A percentile compares a stretch with the other conserved stretches of the same genome.
phyloP scores from a whole-genome alignment of 2,797 vertebrate species.

The Scleropages formosus region DNA sequence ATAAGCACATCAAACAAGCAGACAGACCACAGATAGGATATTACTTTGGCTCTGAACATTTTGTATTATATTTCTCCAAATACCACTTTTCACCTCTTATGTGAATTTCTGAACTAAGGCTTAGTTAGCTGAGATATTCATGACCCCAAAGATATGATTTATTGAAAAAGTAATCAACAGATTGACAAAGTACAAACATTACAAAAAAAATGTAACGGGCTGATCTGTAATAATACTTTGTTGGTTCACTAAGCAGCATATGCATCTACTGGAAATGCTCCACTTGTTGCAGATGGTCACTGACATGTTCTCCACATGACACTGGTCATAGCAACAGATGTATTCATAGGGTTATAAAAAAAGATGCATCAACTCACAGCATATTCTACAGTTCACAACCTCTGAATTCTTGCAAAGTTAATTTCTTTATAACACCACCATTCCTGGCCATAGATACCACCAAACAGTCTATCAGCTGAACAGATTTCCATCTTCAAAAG shows the following conservation, averaged over 20 bases:
- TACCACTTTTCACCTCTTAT: too few species aligned
- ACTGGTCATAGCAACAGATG: not conserved
- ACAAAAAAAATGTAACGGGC: too few species aligned
- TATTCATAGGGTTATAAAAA: not conserved
- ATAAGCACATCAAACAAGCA: not conserved
- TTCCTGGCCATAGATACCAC: not conserved
- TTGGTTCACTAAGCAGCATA: not conserved
- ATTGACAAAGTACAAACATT: too few species aligned
- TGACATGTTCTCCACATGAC: not conserved
- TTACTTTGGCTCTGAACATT: not conserved
- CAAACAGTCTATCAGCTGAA: not conserved
- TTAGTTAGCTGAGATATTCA: too few species aligned
- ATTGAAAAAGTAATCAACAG: slow-evolving; percentile 2
- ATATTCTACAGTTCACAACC: not conserved
- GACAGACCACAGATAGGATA: not conserved
- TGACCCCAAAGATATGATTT: not conserved
- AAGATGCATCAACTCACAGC: too few species aligned
- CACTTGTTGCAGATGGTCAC: slow-evolving; percentile 14
- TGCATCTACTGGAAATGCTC: not conserved
- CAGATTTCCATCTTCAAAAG: too few species aligned
- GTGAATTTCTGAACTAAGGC: too few species aligned
- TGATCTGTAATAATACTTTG: too few species aligned
- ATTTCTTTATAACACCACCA: not conserved
- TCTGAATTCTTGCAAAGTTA: not conserved
- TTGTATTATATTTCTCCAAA: not conserved